Evolutionary conservation across 2,888 invertebrate genomes (phyloP).

Genomic region (Oithona nana): DNA sequence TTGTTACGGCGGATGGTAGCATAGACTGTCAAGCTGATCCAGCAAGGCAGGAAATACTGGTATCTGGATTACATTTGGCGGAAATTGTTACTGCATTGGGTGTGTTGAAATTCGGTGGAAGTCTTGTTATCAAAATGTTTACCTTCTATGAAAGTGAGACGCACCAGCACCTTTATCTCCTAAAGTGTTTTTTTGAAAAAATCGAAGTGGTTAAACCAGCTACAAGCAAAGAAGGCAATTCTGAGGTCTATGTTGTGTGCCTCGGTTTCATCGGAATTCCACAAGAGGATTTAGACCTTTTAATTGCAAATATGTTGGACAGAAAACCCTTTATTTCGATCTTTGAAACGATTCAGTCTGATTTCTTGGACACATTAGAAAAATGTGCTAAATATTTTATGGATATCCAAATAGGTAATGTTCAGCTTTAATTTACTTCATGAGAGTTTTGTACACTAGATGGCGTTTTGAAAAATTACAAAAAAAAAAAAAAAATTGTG

Average conservation of each 20-base stretch:
- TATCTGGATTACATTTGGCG: conserved; percentile 58
- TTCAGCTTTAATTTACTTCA: too few relatives aligned
- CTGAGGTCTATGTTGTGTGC: conserved; percentile 72
- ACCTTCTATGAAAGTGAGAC: conserved; percentile 70
- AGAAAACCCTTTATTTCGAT: background rate
- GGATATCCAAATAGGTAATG: background rate
- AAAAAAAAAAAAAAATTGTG: background rate
- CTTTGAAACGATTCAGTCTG: background rate
- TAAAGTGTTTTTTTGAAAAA: conserved; percentile 48
- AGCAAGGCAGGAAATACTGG: conserved; percentile 62
- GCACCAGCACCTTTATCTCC: conserved; percentile 53
- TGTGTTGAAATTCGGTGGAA: conserved; percentile 49
- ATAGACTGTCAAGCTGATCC: conserved; percentile 68
- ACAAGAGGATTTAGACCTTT: background rate
- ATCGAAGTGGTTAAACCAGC: conserved; percentile 67
- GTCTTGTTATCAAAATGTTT: conserved; percentile 68
- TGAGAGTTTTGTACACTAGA: too few relatives aligned
- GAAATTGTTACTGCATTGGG: conserved; percentile 58
- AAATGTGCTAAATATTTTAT: background rate
- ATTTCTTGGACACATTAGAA: background rate
- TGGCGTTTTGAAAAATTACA: background rate
- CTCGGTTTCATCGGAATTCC: conserved; percentile 36
- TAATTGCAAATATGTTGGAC: background rate
- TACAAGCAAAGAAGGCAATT: conserved; percentile 85
- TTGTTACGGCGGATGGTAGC: conserved; percentile 79